These are phyloP conservation scores for Corythaixoides concolor DNA, from an alignment of 2,113 vertebrate genomes.

Conservation along the genomic window DNA sequence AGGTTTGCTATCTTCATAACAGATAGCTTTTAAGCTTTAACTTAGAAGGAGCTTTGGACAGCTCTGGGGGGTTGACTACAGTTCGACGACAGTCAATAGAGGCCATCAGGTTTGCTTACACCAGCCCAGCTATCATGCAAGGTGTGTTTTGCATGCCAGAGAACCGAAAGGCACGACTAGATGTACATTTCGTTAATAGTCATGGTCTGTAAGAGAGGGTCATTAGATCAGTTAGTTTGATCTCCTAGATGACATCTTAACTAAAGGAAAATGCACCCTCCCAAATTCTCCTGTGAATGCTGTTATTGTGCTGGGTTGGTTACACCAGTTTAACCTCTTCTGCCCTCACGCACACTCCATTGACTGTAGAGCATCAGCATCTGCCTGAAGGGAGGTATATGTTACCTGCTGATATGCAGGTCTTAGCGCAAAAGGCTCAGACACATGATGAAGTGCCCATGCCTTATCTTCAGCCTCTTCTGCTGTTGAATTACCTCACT, in stretches of 20 bases:
- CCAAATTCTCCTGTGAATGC: not conserved
- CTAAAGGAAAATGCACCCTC: not conserved
- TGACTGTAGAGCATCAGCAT: not conserved
- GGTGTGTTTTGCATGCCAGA: not conserved
- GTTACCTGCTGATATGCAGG: not conserved
- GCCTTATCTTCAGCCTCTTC: not conserved
- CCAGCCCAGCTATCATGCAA: not conserved
- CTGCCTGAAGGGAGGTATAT: not conserved
- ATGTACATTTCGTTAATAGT: not conserved
- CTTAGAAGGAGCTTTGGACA: not conserved
- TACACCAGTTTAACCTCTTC: constrained; percentile 14
- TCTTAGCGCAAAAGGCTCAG: not conserved
- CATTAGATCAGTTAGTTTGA: not conserved
- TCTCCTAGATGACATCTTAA: not conserved
- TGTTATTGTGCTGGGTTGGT: not conserved
- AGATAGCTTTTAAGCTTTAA: not conserved
- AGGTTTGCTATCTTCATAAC: not conserved
- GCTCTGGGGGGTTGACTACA: not conserved
- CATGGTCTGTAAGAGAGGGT: not conserved
- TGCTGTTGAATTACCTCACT: not conserved
- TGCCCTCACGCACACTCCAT: not conserved
- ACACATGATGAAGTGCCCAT: not conserved
- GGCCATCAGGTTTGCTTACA: not conserved
- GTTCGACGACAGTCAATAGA: not conserved
- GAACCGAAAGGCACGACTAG: not conserved